Evolutionary conservation across 1,140 invertebrate species (phyloP).

Genomic region (Brachionus paranguensis): DNA sequence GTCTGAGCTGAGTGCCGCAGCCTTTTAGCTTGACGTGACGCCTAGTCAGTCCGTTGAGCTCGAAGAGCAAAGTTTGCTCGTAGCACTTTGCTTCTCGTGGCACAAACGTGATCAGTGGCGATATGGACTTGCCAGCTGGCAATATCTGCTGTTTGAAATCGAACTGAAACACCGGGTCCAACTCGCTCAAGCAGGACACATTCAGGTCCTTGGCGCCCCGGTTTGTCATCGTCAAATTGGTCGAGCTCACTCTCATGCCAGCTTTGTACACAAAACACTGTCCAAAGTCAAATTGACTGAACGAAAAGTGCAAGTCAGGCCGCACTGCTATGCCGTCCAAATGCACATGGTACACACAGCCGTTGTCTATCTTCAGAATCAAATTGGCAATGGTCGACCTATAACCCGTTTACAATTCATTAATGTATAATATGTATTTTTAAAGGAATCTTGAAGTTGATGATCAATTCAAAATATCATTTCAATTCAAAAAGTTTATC

Average conservation of each 20-base stretch:
- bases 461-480: too few species aligned
- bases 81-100: constrained; percentile 51
- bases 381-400: constrained; percentile 14
- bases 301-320: constrained; percentile 53
- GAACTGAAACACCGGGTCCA: constrained; percentile 47
- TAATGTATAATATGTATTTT: too few species aligned
- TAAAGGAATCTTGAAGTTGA: too few species aligned
- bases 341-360: constrained; percentile 17
- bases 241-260: constrained; percentile 48
- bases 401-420: too few species aligned
- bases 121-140: constrained; percentile 44
- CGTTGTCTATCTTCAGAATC: constrained; percentile 10
- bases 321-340: background rate
- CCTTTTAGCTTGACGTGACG: constrained; percentile 50
- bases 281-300: constrained; percentile 52
- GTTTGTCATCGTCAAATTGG: constrained; percentile 50
- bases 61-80: constrained; percentile 50
- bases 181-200: constrained; percentile 51
- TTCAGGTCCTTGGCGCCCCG: constrained; percentile 53
- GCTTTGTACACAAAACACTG: constrained; percentile 53
- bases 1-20: constrained; percentile 49
- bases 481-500: too few species aligned
- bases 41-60: constrained; percentile 53
- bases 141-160: constrained; percentile 50
- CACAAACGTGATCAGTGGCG: constrained; percentile 51